A percentile compares a stretch with the other conserved stretches of the same genome.
Evolutionary conservation across 2,113 vertebrate genomes (phyloP).

Genomic region (Sphyrna mokarran): DNA sequence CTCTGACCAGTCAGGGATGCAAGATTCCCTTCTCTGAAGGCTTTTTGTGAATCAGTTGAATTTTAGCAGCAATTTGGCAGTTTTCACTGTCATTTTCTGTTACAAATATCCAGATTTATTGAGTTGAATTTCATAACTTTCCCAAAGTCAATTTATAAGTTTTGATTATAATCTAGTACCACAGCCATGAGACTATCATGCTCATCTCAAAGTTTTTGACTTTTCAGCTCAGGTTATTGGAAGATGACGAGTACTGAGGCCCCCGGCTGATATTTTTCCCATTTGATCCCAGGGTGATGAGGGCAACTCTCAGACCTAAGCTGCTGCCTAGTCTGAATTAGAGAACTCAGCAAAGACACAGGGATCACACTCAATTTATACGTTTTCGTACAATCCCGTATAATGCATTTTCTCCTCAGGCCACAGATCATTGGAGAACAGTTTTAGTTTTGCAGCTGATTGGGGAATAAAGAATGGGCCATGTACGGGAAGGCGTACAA

Average conservation of each 20-base stretch:
- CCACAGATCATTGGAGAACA: not conserved
- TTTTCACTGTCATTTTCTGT: not conserved
- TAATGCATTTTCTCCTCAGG: not conserved
- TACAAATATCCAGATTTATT: not conserved
- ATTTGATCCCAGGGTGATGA: not conserved
- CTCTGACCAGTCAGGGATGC: not conserved
- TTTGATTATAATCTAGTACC: not conserved
- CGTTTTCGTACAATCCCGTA: not conserved
- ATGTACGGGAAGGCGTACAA: not conserved
- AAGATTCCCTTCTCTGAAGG: not conserved
- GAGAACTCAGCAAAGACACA: not conserved
- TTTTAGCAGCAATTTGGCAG: not conserved
- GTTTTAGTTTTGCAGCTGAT: not conserved
- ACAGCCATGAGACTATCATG: not conserved
- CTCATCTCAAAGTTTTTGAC: not conserved
- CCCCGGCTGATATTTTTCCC: not conserved
- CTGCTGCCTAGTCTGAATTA: not conserved
- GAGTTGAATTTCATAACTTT: not conserved
- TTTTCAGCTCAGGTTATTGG: not conserved
- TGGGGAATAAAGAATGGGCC: not conserved
- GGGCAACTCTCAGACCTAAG: not conserved
- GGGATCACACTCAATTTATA: not conserved
- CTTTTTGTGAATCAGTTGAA: not conserved
- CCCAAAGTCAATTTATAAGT: not conserved
- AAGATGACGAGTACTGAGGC: not conserved